Base-by-base conservation (phyloP, 2,797 vertebrate genomes). In the Urosaurus nigricauda region DNA sequence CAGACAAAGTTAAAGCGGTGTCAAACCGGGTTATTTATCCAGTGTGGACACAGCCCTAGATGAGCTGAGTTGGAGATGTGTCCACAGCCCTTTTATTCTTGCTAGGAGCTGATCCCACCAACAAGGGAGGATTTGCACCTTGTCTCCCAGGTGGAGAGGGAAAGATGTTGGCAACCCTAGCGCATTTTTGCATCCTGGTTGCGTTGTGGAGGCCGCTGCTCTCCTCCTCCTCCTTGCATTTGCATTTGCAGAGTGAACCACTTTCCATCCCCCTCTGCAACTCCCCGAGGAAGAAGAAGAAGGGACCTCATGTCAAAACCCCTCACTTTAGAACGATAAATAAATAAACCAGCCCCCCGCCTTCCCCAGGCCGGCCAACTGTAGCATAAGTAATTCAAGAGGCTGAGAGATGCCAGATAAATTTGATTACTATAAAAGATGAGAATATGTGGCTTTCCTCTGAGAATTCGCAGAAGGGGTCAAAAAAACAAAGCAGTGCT, bases 371-470 rank as follows among this genome's bases (percentile, higher is more conserved):
- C 97, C 96, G 96, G 96, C 94, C 96, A 97, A 97, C 94, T 97
- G 96, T 97, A 97, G 97, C 97, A 97, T 97, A 97, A 97, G 97
- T 98, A 97, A 98, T 97, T 96, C 95, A 96, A 96, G 95, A 97
- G 96, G 96, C 97, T 96, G 96, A 96, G 96, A 97, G 96, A 98
- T 97, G 96, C 97, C 97, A 97, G 95, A 97, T 98, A 98, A 98
- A 98, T 97, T 96, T 97, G 97, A 98, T 99, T 98, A 98, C 97
- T 98, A 98, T 98, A 98, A 98, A 99, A 98, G 98, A 98, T 96
- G 97, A 97, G 97, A 97, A 97, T 97, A 97, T 96, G 97, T 96
- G 97, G 96, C 96, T 95, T 97, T 97, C 97, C 97, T 97, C 96
- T 94, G 97, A 97, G 97, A 97, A 97, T 97, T 97, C 96, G 96